Evolutionary conservation across 1,140 invertebrate species (phyloP).

Genomic region (Zaprionus kolodkinae): DNA sequence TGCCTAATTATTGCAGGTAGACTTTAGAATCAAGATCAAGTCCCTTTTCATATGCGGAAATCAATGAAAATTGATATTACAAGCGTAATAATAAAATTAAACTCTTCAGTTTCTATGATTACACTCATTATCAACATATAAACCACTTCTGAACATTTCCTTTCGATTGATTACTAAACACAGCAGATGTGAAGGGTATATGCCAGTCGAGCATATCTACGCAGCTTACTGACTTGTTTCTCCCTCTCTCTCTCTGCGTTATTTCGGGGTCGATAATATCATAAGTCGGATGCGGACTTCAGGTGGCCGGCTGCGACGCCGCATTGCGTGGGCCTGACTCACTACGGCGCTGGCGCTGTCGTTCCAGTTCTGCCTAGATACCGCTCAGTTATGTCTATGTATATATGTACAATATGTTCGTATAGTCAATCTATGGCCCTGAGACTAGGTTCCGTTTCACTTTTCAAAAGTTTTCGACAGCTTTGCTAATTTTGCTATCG

Average conservation of each 20-base stretch:
- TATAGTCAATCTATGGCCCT: slow-evolving; percentile 46
- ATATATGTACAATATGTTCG: too few species aligned
- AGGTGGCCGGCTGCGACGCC: slow-evolving; percentile 54
- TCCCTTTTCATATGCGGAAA: too few species aligned
- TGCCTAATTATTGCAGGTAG: not conserved
- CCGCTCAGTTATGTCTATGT: not conserved
- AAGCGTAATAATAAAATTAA: too few species aligned
- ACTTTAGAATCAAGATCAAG: too few species aligned
- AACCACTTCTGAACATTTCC: too few species aligned
- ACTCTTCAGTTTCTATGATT: too few species aligned
- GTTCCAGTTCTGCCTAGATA: slow-evolving; percentile 49
- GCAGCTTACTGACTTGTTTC: not conserved
- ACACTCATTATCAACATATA: too few species aligned
- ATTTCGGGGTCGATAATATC: slow-evolving; percentile 20
- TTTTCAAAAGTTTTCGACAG: slow-evolving; percentile 57
- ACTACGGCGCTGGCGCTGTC: slow-evolving; percentile 15
- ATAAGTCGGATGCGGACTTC: slow-evolving; percentile 71
- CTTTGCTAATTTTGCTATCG: slow-evolving; percentile 41
- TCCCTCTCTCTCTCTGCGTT: not conserved
- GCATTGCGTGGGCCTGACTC: slow-evolving; percentile 78
- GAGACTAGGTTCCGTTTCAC: slow-evolving; percentile 73
- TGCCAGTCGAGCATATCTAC: not conserved
- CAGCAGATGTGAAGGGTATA: not conserved
- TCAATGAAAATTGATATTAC: too few species aligned
- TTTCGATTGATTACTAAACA: too few species aligned